A percentile compares a stretch with the other conserved stretches of the same genome.
Conservation (phyloP, 64 coral and sea anemone species). For the Dendronephthya gigantea region DNA sequence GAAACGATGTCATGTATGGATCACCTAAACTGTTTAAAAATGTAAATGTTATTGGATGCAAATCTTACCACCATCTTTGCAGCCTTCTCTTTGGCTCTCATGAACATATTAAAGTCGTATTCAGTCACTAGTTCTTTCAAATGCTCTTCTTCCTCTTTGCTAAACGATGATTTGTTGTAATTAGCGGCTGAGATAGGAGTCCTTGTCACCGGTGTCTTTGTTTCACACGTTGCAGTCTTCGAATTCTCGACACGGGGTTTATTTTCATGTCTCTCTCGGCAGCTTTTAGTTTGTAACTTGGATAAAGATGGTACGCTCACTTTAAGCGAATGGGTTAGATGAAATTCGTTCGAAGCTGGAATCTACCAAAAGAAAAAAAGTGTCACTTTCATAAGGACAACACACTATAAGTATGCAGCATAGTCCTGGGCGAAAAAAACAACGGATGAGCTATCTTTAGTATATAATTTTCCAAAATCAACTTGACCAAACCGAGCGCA, state of each 20-base stretch:
- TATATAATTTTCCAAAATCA: too few relatives aligned
- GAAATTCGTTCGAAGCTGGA: not conserved
- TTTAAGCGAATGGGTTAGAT: not conserved
- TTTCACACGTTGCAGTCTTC: not conserved
- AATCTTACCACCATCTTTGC: slow-evolving; percentile 74
- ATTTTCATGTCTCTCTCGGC: not conserved
- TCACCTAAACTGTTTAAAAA: not conserved
- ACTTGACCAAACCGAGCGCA: too few relatives aligned
- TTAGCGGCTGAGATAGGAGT: not conserved
- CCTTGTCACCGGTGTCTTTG: not conserved
- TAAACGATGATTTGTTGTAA: not conserved
- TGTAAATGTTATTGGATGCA: not conserved
- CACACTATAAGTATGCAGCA: not conserved
- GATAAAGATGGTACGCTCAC: not conserved
- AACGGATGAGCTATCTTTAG: too few relatives aligned
- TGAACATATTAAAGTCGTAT: slow-evolving; percentile 75
- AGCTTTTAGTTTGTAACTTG: not conserved
- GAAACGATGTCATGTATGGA: slow-evolving; percentile 24
- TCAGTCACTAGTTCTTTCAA: slow-evolving; percentile 61
- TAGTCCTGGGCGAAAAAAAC: too few relatives aligned
- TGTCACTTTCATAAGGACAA: not conserved
- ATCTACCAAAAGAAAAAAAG: not conserved
- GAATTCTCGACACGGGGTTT: not conserved
- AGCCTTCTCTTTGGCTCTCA: slow-evolving; percentile 73
- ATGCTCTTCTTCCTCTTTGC: slow-evolving; percentile 39